These are phyloP conservation scores for Syrista parreyssii DNA, from an alignment of 2,888 invertebrate species.

Conservation along the genomic window DNA sequence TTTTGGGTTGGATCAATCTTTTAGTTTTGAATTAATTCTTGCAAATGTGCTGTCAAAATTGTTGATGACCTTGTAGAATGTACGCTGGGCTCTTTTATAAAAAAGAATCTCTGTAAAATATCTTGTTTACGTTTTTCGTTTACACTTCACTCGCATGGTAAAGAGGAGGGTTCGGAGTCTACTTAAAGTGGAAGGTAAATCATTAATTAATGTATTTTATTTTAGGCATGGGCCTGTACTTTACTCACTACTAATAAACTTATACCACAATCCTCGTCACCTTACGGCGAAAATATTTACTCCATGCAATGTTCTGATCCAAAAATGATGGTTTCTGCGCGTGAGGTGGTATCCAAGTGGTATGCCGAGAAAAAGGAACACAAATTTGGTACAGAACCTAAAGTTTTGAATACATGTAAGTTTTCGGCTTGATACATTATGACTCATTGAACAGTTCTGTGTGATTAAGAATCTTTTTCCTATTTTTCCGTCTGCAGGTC, in stretches of 20 bases:
- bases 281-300: conserved; percentile 76
- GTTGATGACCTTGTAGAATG: too few species aligned
- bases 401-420: conserved; percentile 73
- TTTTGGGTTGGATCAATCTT: too few species aligned
- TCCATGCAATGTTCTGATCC: conserved; percentile 77
- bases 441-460: too few species aligned
- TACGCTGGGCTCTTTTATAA: background rate
- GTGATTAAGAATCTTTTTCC: too few species aligned
- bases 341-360: conserved; percentile 80
- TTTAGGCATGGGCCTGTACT: conserved; percentile 60
- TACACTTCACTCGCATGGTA: too few species aligned
- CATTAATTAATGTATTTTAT: conserved; percentile 17
- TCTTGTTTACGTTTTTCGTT: too few species aligned
- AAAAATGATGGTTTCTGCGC: conserved; percentile 74
- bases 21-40: too few species aligned
- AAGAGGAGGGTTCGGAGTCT: background rate
- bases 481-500: conserved; percentile 56
- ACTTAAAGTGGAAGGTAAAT: background rate
- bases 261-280: conserved; percentile 59
- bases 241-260: conserved; percentile 61
- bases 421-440: conserved; percentile 55
- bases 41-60: too few species aligned
- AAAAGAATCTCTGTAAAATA: too few species aligned
- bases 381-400: conserved; percentile 76
- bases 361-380: conserved; percentile 80